phyloP scores from a whole-genome alignment of 2,797 vertebrate species.

The Halcyon leucocephala region DNA sequence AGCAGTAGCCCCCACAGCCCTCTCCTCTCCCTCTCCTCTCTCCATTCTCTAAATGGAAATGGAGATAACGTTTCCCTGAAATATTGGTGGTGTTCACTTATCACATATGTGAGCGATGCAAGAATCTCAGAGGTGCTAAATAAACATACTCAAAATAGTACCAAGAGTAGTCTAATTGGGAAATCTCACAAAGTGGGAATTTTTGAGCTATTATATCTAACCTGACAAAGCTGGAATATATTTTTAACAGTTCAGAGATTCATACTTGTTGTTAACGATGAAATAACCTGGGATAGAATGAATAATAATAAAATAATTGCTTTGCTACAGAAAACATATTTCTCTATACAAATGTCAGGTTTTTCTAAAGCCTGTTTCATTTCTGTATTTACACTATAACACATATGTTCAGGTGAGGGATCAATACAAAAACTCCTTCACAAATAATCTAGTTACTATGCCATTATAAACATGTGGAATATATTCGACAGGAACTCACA shows the following conservation, averaged over 20 bases:
- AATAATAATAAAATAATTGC: not conserved
- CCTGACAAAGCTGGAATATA: not conserved
- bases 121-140: not conserved
- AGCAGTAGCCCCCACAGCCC: not conserved
- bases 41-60: accelerated
- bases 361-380: not conserved
- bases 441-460: not conserved
- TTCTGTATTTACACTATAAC: not conserved
- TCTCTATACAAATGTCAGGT: not conserved
- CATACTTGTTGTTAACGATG: not conserved
- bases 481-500: not conserved
- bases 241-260: not conserved
- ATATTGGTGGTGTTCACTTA: not conserved
- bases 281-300: not conserved
- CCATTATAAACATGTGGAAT: not conserved
- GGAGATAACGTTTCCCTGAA: not conserved
- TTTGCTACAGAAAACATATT: not conserved
- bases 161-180: not conserved
- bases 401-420: not conserved
- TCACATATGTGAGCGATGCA: not conserved
- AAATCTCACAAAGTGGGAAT: not conserved
- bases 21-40: not conserved
- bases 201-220: not conserved
- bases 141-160: not conserved
- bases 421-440: not conserved